Conservation (phyloP, 2,888 invertebrate species). For the Hoplodrina blanda region DNA sequence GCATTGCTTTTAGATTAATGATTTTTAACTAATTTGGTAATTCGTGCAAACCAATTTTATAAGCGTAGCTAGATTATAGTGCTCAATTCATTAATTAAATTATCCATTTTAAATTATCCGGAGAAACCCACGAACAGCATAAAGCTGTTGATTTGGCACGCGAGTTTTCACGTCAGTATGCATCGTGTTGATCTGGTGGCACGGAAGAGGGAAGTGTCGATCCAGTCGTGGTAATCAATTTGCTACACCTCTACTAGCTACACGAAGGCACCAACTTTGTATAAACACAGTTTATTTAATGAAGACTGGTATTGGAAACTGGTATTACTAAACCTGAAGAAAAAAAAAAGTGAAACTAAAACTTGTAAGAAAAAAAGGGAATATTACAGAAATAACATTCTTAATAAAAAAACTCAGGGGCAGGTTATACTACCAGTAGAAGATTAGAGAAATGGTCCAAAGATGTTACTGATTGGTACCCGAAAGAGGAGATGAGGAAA, state of each 20-base stretch:
- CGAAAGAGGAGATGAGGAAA: no score
- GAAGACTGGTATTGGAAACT: constrained; percentile 3
- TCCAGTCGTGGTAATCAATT: constrained; percentile 43
- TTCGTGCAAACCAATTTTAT: constrained; percentile 21
- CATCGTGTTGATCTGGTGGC: constrained; percentile 38
- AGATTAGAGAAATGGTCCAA: no score
- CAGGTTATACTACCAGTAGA: no score
- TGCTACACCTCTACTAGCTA: constrained; percentile 29
- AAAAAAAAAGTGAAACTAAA: no score
- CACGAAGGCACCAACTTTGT: constrained; percentile 9
- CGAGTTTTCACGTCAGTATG: constrained; percentile 10
- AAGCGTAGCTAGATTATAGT: constrained; percentile 1
- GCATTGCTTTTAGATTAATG: constrained; percentile 11
- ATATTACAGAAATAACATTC: no score
- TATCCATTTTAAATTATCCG: neutral
- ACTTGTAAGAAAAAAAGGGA: no score
- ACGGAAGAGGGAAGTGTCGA: constrained; percentile 59
- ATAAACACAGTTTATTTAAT: constrained; percentile 13
- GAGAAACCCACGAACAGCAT: constrained; percentile 14
- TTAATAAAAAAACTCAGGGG: no score
- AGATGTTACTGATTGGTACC: no score
- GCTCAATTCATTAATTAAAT: constrained; percentile 28
- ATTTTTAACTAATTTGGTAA: constrained; percentile 6
- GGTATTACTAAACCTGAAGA: neutral
- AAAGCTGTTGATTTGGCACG: constrained; percentile 13